These are phyloP conservation scores for Achlya flavicornis DNA, from an alignment of 2,888 invertebrate species.

Conservation along the genomic window DNA sequence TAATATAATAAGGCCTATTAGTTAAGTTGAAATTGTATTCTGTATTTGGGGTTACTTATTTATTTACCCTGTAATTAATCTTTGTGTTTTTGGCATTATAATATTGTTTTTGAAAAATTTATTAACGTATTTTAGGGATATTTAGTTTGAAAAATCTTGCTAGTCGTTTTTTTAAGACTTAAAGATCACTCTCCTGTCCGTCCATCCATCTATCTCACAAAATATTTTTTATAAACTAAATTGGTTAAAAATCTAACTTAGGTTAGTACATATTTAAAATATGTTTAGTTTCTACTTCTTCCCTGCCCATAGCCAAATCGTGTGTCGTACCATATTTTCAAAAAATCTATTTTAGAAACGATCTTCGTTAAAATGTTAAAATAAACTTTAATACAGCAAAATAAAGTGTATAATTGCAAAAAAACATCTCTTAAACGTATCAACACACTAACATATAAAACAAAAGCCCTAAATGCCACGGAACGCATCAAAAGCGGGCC, in stretches of 20 bases:
- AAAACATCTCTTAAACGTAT: neutral
- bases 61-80: constrained; percentile 6
- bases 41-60: constrained; percentile 36
- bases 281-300: too few relatives aligned
- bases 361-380: too few relatives aligned
- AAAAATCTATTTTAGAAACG: too few relatives aligned
- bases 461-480: constrained; percentile 50
- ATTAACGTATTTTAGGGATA: too few relatives aligned
- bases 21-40: constrained; percentile 51
- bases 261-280: too few relatives aligned
- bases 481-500: constrained; percentile 56
- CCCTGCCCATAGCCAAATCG: too few relatives aligned
- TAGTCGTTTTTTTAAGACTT: too few relatives aligned
- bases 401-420: neutral
- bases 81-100: neutral
- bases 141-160: too few relatives aligned
- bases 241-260: too few relatives aligned
- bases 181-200: too few relatives aligned
- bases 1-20: constrained; percentile 58
- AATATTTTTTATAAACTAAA: too few relatives aligned
- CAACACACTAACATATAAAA: constrained; percentile 13
- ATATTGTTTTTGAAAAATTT: neutral
- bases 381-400: neutral
- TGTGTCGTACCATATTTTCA: too few relatives aligned
- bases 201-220: neutral